A percentile compares a stretch with the other conserved stretches of the same genome.
These are phyloP conservation scores for Scleropages formosus DNA, from an alignment of 2,797 vertebrate genomes.

Conservation along the genomic window DNA sequence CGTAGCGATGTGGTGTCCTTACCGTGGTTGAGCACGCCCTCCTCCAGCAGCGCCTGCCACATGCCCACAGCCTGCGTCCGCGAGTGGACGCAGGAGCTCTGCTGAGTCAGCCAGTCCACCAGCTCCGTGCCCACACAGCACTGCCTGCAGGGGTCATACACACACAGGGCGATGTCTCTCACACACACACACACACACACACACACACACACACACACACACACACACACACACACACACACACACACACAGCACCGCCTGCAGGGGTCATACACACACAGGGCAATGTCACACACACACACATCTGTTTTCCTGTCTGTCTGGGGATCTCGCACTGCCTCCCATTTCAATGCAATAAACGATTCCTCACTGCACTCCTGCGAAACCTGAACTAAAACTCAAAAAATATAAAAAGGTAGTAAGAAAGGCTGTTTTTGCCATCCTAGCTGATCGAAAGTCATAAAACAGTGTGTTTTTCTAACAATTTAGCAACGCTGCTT, in stretches of 20 bases:
- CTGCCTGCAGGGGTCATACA: constrained; percentile 66
- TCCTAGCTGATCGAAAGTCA: no score
- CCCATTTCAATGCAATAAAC: no score
- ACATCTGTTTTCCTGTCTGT: neutral
- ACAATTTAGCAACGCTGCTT: no score
- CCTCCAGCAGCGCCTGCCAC: constrained; percentile 97
- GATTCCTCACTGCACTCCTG: no score
- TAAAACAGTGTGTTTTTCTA: no score
- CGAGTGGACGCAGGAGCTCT: constrained; percentile 88
- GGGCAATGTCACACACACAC: neutral
- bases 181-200: neutral
- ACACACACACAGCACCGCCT: neutral
- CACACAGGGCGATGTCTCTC: constrained; percentile 6
- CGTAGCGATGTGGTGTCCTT: constrained; percentile 59
- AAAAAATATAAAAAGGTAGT: no score
- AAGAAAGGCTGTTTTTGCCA: no score
- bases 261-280: neutral
- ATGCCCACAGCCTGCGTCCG: constrained; percentile 92
- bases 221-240: neutral
- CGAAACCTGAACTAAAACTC: no score
- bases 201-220: neutral
- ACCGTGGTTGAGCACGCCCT: constrained; percentile 95
- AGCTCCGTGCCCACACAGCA: constrained; percentile 96
- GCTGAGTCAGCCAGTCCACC: constrained; percentile 96
- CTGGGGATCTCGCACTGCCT: no score